phyloP scores from a whole-genome alignment of 1,140 invertebrate species.

The Trachymyrmex cornetzi region DNA sequence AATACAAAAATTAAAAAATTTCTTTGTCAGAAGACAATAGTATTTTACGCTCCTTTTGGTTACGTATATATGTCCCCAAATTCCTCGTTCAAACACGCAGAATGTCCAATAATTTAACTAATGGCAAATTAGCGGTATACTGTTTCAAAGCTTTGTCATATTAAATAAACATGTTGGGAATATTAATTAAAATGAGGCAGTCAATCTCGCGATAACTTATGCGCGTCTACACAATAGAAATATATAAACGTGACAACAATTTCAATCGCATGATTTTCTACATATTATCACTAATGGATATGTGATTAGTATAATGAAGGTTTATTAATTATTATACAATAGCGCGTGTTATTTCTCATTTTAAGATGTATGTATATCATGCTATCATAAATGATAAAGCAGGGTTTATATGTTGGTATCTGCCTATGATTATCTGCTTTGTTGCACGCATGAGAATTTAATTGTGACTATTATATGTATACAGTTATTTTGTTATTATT shows the following conservation, averaged over 20 bases:
- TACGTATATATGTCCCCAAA: not conserved
- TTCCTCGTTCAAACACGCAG: slow-evolving; percentile 10
- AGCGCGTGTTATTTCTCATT: slow-evolving; percentile 2
- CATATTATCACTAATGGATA: slow-evolving; percentile 54
- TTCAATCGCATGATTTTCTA: slow-evolving; percentile 55
- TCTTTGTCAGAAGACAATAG: not conserved
- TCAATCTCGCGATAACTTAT: slow-evolving; percentile 49
- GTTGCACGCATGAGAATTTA: slow-evolving; percentile 26
- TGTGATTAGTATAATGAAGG: slow-evolving; percentile 41
- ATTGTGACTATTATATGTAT: not conserved
- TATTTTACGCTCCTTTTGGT: slow-evolving; percentile 31
- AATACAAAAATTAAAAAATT: slow-evolving; percentile 18
- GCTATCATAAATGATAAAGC: not conserved
- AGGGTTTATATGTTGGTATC: not conserved
- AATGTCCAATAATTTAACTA: slow-evolving; percentile 46
- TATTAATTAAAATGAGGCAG: slow-evolving; percentile 61
- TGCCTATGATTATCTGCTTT: slow-evolving; percentile 36
- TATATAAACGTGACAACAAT: slow-evolving; percentile 40
- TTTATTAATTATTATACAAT: slow-evolving; percentile 31
- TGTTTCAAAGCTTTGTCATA: slow-evolving; percentile 56
- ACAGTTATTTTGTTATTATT: slow-evolving; percentile 11
- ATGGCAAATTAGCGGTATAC: slow-evolving; percentile 44
- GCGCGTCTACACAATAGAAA: slow-evolving; percentile 2
- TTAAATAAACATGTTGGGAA: slow-evolving; percentile 55
- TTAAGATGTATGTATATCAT: slow-evolving; percentile 8